Conservation (phyloP, 2,888 invertebrate genomes). For the Hermaeophaga mercurialis region DNA sequence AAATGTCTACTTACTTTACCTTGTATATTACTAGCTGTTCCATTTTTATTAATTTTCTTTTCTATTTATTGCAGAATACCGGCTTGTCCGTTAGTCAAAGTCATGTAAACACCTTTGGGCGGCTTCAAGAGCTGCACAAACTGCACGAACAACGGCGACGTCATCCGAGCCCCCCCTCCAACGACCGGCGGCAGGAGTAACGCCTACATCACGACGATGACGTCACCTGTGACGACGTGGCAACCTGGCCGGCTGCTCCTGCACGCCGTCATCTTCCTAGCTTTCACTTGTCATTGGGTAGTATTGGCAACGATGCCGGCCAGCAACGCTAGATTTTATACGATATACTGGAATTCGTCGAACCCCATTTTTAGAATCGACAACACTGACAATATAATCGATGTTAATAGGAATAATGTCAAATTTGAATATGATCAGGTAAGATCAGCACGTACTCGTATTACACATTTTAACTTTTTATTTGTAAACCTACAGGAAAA, state of each 20-base stretch:
- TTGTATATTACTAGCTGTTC: too few relatives aligned
- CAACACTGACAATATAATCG: constrained; percentile 96
- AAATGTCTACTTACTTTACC: too few relatives aligned
- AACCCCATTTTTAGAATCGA: constrained; percentile 83
- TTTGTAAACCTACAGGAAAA: too few relatives aligned
- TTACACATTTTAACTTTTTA: too few relatives aligned
- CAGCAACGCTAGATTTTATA: constrained; percentile 57
- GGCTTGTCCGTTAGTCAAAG: constrained; percentile 1
- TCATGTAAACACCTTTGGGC: constrained; percentile 17
- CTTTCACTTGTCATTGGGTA: constrained; percentile 50
- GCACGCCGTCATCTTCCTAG: constrained; percentile 50
- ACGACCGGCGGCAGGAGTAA: constrained; percentile 14
- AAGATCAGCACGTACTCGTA: constrained; percentile 3
- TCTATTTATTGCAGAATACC: neutral
- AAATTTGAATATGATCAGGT: constrained; percentile 91
- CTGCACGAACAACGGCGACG: constrained; percentile 21
- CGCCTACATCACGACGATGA: constrained; percentile 35
- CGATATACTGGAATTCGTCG: constrained; percentile 58
- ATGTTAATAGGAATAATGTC: constrained; percentile 88
- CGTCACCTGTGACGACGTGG: constrained; percentile 39
- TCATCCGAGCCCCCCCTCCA: constrained; percentile 14
- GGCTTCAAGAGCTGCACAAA: constrained; percentile 11
- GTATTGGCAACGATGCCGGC: constrained; percentile 52
- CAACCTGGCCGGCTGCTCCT: constrained; percentile 41
- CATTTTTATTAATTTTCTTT: too few relatives aligned